Evolutionary conservation across 35 echinoderm and acorn worm species (phyloP).

Genomic region (Ptychodera flava): DNA sequence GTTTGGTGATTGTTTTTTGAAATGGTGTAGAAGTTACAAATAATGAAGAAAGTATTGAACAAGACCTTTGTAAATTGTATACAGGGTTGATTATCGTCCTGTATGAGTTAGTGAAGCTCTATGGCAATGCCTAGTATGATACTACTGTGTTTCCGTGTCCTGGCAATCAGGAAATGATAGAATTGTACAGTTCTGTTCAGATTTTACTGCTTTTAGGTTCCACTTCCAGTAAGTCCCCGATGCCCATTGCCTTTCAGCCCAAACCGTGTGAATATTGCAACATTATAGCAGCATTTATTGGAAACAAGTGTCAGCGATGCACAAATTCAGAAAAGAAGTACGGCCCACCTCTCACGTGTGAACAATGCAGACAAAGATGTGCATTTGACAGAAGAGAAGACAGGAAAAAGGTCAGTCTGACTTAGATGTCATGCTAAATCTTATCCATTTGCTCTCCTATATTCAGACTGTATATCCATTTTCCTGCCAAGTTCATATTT

Average conservation of each 20-base stretch:
- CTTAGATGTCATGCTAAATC: no score
- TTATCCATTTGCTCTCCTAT: no score
- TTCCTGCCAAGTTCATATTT: no score
- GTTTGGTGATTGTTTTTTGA: no score
- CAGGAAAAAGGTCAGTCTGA: conserved; percentile 86
- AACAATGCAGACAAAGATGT: conserved; percentile 99
- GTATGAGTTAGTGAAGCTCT: no score
- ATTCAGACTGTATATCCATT: no score
- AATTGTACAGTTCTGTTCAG: not conserved
- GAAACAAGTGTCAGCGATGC: conserved; percentile 94
- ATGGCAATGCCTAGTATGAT: no score
- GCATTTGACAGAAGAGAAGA: conserved; percentile 95
- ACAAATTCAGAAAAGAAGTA: conserved; percentile 99
- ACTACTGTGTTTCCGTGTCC: no score
- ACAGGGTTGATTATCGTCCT: not conserved
- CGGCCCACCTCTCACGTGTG: conserved; percentile 87
- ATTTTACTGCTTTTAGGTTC: not conserved
- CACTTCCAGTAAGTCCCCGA: not conserved
- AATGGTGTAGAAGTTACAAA: not conserved
- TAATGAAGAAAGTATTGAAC: conserved; percentile 7
- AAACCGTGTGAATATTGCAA: conserved; percentile 99
- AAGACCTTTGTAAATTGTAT: not conserved
- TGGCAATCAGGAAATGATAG: no score
- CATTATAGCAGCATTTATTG: conserved; percentile 97
- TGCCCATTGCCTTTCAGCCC: conserved; percentile 43